Evolutionary conservation across 2,888 invertebrate species (phyloP), one percentile per base, ranked within the genome.

Genomic region (Saturnia japonica): DNA sequence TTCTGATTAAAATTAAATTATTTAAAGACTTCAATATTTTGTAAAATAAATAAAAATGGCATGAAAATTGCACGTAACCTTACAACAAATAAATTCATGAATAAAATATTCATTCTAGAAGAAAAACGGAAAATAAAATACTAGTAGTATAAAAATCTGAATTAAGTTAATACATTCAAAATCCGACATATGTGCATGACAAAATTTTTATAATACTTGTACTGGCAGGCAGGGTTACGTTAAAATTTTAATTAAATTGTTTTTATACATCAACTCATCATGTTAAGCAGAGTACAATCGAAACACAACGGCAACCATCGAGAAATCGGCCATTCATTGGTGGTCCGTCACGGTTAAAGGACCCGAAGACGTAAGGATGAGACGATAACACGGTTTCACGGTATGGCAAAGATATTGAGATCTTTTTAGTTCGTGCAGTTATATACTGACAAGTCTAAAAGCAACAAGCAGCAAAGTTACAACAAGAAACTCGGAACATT

Each of bases 61-160:
- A 79, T 76, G 70, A 81, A 84, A 87, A 64, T 87, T 87, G 82
- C 82, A 86, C 82, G 83, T 84, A 87, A 84, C 57, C 77, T 80
- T 82, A 85, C 84, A 87, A 85, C 70, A 80, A 80, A 77, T 80
- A 82, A 54, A 54, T 54, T 80, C 74, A 70, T 71, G 62, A 77
- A 79, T 82, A 80, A 78, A 82, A 82, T 81, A 85, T 76, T 74
- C 34, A 66, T 68, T 66, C 54, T 43, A 70, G 54, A 70, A 25
- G 47, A n/a, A 40, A 34, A 64, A 64, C 34, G n/a, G n/a, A 64
- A 6, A 40, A 40, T 40, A 40, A n/a, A 64, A 69, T 62, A 60
- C 14, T 7, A 40, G 57, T 72, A 74, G 71, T 72, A 72, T 66
- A 73, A 28, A 60, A 28, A 16, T 25, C 28, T 22, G 6, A 47